Evolutionary conservation across 2,797 vertebrate species (phyloP).

Genomic region (Microctenopoma lineatum): DNA sequence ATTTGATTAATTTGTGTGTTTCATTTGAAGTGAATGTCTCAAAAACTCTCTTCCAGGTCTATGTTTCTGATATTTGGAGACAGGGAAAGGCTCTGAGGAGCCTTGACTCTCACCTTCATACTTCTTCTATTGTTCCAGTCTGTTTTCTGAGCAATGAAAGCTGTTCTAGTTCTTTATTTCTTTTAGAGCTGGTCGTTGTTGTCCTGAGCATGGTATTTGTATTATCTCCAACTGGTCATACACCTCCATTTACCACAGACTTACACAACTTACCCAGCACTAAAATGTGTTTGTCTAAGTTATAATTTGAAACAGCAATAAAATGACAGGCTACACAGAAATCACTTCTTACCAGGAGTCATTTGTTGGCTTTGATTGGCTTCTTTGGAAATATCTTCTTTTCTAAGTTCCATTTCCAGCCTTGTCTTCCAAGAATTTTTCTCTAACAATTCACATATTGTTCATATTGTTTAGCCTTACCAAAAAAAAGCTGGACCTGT

Average conservation of each 20-base stretch:
- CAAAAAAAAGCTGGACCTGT: no score
- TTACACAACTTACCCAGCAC: neutral
- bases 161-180: constrained; percentile 3
- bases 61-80: neutral
- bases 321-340: neutral
- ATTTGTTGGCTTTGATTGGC: neutral
- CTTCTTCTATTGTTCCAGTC: neutral
- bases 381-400: no score
- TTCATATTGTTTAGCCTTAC: no score
- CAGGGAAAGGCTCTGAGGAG: neutral
- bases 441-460: no score
- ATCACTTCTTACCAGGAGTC: neutral
- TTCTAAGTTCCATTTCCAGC: no score
- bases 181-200: neutral
- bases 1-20: constrained; percentile 5
- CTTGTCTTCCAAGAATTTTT: no score
- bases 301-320: neutral
- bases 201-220: constrained; percentile 17
- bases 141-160: constrained; percentile 14
- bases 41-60: neutral
- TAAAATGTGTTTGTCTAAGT: neutral
- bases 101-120: constrained; percentile 5
- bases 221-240: constrained; percentile 11
- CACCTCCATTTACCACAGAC: neutral
- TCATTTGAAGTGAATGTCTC: constrained; percentile 1